Conservation (phyloP, 2,797 vertebrate genomes). For the Tenualosa ilisha region DNA sequence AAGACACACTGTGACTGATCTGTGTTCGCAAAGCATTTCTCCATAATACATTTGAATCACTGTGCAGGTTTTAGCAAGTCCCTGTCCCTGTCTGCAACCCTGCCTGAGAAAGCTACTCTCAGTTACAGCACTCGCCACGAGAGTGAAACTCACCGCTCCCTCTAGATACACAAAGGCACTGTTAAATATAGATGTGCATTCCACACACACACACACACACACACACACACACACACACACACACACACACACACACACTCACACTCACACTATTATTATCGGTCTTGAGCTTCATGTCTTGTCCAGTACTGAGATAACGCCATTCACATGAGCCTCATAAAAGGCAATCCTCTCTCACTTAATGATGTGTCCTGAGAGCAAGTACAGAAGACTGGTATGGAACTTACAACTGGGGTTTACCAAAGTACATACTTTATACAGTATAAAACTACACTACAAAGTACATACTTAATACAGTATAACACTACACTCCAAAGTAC, state of each 20-base stretch:
- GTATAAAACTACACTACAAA: too few relatives aligned
- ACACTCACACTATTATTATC: slow-evolving; percentile 5
- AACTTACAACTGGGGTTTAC: not conserved
- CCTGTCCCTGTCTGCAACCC: not conserved
- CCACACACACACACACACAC: not conserved
- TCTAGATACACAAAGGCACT: not conserved
- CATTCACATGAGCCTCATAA: not conserved
- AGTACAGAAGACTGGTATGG: too few relatives aligned
- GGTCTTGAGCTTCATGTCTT: slow-evolving; percentile 2
- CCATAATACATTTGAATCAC: not conserved
- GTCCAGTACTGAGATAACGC: not conserved
- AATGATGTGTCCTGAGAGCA: not conserved
- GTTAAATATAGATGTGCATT: slow-evolving; percentile 16
- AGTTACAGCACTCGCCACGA: not conserved
- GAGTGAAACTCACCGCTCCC: slow-evolving; percentile 6
- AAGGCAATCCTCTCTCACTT: not conserved
- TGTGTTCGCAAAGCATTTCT: slow-evolving; percentile 2
- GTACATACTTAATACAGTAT: too few relatives aligned
- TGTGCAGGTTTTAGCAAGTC: not conserved
- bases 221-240: slow-evolving; percentile 11
- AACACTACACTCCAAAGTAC: not conserved
- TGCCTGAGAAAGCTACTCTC: not conserved
- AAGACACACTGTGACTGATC: slow-evolving; percentile 2
- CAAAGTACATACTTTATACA: not conserved
- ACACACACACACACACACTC: slow-evolving; percentile 16